Evolutionary conservation across 1,140 invertebrate species (phyloP).

Genomic region (Yoshiicerus persimilis): DNA sequence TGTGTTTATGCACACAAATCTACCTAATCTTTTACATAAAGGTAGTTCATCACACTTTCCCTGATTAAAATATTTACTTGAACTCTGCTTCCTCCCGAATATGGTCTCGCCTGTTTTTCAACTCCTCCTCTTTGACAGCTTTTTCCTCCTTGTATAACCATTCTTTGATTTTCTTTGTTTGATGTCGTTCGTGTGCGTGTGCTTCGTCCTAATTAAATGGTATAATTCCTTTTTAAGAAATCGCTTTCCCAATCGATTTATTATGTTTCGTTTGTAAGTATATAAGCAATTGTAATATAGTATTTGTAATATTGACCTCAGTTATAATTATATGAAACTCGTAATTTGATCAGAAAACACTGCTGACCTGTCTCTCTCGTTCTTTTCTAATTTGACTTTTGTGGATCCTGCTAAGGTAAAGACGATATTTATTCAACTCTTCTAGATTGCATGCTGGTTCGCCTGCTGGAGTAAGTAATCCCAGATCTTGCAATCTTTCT

Average conservation of each 20-base stretch:
- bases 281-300: too few species aligned
- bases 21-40: too few species aligned
- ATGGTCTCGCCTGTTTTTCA: not conserved
- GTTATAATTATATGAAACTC: too few species aligned
- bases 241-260: too few species aligned
- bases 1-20: too few species aligned
- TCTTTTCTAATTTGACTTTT: not conserved
- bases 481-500: not conserved
- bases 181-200: not conserved
- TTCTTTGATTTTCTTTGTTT: conserved; percentile 4
- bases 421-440: conserved; percentile 35
- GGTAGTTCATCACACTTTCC: too few species aligned
- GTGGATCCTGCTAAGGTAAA: conserved; percentile 33
- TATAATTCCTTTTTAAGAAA: not conserved
- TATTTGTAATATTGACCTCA: too few species aligned
- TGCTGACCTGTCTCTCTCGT: not conserved
- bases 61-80: not conserved
- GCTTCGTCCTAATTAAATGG: not conserved
- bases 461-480: conserved; percentile 18
- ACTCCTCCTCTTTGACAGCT: not conserved
- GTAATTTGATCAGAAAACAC: too few species aligned
- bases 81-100: not conserved
- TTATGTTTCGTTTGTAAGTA: too few species aligned
- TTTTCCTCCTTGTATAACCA: not conserved
- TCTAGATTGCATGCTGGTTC: conserved; percentile 12